Evolutionary conservation across 2,113 vertebrate genomes (phyloP).

Genomic region (Talpa occidentalis): DNA sequence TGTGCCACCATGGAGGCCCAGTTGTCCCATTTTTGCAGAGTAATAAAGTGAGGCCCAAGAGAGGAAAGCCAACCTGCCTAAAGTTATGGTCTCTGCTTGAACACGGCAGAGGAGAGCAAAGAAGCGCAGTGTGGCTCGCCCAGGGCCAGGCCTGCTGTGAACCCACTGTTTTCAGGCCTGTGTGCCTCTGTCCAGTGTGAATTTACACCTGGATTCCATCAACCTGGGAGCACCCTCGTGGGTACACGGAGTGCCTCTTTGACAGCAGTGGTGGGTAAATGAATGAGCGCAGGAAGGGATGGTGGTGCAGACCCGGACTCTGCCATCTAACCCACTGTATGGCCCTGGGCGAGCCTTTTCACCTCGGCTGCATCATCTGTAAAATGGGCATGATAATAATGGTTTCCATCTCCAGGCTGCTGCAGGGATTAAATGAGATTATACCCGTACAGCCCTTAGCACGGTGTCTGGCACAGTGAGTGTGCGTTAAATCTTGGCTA

Average conservation of each 20-base stretch:
- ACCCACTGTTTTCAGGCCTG: neutral
- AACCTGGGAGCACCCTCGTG: neutral
- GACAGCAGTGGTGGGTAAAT: neutral
- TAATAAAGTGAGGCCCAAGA: neutral
- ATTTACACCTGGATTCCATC: neutral
- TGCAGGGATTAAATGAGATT: neutral
- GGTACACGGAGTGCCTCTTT: neutral
- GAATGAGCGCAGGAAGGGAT: neutral
- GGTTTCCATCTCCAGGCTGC: neutral
- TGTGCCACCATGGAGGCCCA: too few species aligned
- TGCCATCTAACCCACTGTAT: neutral
- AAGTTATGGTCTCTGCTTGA: neutral
- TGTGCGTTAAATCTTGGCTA: neutral
- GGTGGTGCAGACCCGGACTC: neutral
- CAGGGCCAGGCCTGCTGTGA: neutral
- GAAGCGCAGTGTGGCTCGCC: neutral
- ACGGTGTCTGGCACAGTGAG: neutral
- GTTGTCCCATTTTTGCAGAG: neutral
- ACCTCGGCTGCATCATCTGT: neutral
- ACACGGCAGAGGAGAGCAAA: neutral
- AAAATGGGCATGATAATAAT: neutral
- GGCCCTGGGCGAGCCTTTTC: neutral
- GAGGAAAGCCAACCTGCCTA: neutral
- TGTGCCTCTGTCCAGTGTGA: neutral
- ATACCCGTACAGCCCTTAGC: neutral